These are phyloP conservation scores for Danio jaintianensis DNA, from an alignment of 2,797 vertebrate species.

Conservation along the genomic window DNA sequence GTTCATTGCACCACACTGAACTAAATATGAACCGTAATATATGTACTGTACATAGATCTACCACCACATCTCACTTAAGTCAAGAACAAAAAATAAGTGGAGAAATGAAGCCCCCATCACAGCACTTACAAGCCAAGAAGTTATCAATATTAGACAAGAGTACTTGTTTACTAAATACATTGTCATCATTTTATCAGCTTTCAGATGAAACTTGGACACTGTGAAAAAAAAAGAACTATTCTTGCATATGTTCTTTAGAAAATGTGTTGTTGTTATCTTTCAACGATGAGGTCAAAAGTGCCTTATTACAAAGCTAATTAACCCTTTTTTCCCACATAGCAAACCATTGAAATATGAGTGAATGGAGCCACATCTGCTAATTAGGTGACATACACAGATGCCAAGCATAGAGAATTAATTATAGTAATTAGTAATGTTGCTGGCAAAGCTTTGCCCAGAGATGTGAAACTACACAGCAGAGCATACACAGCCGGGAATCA, in stretches of 20 bases:
- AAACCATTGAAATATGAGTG: conserved; percentile 38
- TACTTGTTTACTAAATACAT: conserved; percentile 36
- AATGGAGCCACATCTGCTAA: conserved; percentile 22
- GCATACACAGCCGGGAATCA: conserved; percentile 26
- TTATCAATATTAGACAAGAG: conserved; percentile 44
- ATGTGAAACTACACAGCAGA: conserved; percentile 26
- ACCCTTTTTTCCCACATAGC: conserved; percentile 16
- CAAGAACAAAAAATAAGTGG: conserved; percentile 58
- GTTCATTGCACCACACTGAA: too few species aligned
- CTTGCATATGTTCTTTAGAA: not conserved
- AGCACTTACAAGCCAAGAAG: conserved; percentile 51
- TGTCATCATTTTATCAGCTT: not conserved
- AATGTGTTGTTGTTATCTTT: conserved; percentile 10
- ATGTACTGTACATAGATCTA: too few species aligned
- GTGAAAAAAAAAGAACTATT: not conserved
- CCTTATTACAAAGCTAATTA: conserved; percentile 20
- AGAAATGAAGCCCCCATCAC: conserved; percentile 18
- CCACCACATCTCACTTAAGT: conserved; percentile 30
- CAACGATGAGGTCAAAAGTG: conserved; percentile 17
- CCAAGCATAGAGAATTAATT: conserved; percentile 41
- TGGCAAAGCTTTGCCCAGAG: conserved; percentile 33
- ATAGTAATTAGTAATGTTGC: conserved; percentile 33
- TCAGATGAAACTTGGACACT: not conserved
- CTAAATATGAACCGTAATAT: too few species aligned
- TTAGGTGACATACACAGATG: conserved; percentile 36